phyloP scores from a whole-genome alignment of 2,888 invertebrate species.

The Crossocerus cetratus region DNA sequence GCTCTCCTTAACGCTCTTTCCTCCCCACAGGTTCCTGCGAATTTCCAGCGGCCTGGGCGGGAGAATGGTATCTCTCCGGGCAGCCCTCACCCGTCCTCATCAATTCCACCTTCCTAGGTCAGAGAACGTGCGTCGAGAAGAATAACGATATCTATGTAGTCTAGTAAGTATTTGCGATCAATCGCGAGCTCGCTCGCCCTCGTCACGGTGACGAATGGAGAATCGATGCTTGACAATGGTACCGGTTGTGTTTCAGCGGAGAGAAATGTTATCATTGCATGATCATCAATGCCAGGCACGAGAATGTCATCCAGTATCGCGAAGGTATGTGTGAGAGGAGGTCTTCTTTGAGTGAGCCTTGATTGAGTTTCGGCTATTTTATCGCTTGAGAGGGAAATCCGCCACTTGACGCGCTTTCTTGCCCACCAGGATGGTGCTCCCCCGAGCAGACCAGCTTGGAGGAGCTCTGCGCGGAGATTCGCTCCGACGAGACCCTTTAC shows the following conservation, averaged over 20 bases:
- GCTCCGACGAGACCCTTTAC: constrained; percentile 85
- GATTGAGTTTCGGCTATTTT: background rate
- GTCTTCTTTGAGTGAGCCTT: background rate
- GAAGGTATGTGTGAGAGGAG: constrained; percentile 77
- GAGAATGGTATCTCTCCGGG: constrained; percentile 87
- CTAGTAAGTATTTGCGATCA: constrained; percentile 59
- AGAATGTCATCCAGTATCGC: constrained; percentile 80
- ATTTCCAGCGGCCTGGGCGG: constrained; percentile 84
- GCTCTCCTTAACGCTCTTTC: too few relatives aligned
- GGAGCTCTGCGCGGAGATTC: constrained; percentile 83
- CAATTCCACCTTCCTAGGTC: constrained; percentile 79
- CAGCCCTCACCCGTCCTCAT: constrained; percentile 75
- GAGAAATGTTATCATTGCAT: constrained; percentile 78
- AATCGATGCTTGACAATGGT: background rate
- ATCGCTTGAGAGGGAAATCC: constrained; percentile 25
- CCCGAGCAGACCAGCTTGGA: constrained; percentile 79
- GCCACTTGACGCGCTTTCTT: background rate
- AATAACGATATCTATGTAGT: constrained; percentile 80
- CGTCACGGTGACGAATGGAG: too few relatives aligned
- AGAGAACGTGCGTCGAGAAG: constrained; percentile 82
- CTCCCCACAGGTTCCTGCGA: constrained; percentile 82
- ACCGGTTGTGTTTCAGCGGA: constrained; percentile 68
- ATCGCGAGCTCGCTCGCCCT: background rate
- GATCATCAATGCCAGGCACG: constrained; percentile 79
- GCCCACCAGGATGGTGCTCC: constrained; percentile 80